Evolutionary conservation across 2,888 invertebrate species (phyloP), one percentile per base, ranked within the genome.

Genomic region (Monochamus alternatus): DNA sequence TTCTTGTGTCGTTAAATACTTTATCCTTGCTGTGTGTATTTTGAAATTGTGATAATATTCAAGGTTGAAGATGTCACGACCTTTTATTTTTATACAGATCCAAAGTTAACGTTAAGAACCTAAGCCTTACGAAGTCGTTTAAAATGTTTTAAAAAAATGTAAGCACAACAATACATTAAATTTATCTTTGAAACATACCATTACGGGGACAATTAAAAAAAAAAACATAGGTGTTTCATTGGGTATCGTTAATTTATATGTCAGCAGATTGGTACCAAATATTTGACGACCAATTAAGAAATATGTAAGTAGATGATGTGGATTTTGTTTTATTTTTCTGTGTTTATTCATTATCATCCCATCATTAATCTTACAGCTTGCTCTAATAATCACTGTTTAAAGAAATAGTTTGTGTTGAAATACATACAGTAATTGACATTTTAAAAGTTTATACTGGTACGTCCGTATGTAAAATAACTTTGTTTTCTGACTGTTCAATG

Each of bases 251-350:
- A 30, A 63, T 22, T 12, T 14, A 43, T 64, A 63, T 70, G 64
- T 75, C 70, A 75, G 70, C 65, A 75, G 70, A 70, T 69, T 75
- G 70, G 66, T 75, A 69, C 64, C n/a, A 43, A 58, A 52, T 62
- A 14, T 74, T 71, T 75, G 52, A 64, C 43, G 55, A 59, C 32
- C 44, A 38, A 32, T 52, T 51, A 44, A 64, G 10, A 32, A 55
- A 60, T 62, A 66, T 63, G 67, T 75, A 64, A 72, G 72, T 73
- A 75, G 69, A 47, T 69, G 68, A 68, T 68, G 60, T 69, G 47
- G 69, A 62, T 64, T 30, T 63, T 72, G 47, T 51, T 75, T 47
- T 22, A 22, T 67, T 55, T 66, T 72, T 38, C 66, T 66, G 65
- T 73, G 58, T 65, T 60, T 74, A 47, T 8, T 30, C 69, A 31